These are phyloP conservation scores for Trichogramma evanescens DNA, from an alignment of 2,888 invertebrate species.

Conservation along the genomic window DNA sequence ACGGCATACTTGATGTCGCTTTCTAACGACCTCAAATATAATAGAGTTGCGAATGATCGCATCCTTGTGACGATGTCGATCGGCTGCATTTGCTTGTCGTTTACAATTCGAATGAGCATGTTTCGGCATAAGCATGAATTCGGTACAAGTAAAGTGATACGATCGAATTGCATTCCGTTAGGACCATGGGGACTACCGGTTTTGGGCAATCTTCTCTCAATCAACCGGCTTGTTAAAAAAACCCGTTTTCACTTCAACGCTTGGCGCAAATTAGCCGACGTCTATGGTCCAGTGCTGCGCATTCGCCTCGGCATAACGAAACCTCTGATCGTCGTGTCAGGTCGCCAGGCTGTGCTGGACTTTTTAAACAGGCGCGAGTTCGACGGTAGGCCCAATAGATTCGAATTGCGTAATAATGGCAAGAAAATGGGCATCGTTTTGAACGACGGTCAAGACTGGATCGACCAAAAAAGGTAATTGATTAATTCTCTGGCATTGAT, in stretches of 20 bases:
- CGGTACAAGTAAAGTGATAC: background rate
- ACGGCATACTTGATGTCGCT: no score
- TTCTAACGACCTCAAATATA: no score
- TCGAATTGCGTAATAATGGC: constrained; percentile 59
- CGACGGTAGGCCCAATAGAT: constrained; percentile 64
- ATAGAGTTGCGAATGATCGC: no score
- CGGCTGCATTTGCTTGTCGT: no score
- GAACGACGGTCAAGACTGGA: constrained; percentile 62
- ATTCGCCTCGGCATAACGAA: constrained; percentile 55
- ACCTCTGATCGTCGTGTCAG: constrained; percentile 57
- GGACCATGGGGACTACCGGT: constrained; percentile 54
- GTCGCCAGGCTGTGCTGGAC: constrained; percentile 58
- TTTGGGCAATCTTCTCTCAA: constrained; percentile 50
- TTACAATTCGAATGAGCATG: no score
- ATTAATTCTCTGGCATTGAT: background rate
- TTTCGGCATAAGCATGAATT: no score
- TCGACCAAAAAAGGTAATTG: constrained; percentile 54
- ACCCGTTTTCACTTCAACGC: constrained; percentile 55
- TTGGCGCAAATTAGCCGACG: constrained; percentile 53
- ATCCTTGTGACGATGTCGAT: no score
- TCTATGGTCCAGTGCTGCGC: constrained; percentile 61
- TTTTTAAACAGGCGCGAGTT: constrained; percentile 59
- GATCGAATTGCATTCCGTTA: constrained; percentile 28
- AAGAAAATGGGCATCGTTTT: constrained; percentile 62
- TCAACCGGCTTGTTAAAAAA: constrained; percentile 42